phyloP scores from a whole-genome alignment of 1,140 invertebrate genomes.

The Diprion similis region DNA sequence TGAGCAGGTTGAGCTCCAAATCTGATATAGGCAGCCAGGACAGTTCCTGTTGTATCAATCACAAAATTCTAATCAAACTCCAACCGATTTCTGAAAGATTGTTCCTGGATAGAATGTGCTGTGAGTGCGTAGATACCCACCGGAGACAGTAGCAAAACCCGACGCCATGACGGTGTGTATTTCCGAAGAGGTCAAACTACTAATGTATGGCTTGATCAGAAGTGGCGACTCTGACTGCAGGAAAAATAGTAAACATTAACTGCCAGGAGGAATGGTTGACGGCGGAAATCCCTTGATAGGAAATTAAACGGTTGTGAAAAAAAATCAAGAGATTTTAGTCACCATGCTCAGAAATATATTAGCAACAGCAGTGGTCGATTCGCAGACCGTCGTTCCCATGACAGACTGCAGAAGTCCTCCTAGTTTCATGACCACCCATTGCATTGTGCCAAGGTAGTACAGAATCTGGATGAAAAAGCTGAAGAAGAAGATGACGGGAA shows the following conservation, averaged over 20 bases:
- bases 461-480: constrained; percentile 87
- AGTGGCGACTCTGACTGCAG: constrained; percentile 87
- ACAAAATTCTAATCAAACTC: neutral
- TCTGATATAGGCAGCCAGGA: constrained; percentile 89
- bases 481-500: constrained; percentile 91
- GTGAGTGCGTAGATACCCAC: constrained; percentile 52
- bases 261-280: constrained; percentile 5
- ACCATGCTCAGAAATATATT: constrained; percentile 93
- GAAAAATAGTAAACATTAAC: constrained; percentile 18
- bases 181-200: constrained; percentile 87
- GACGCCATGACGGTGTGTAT: constrained; percentile 92
- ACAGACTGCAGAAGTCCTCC: constrained; percentile 77
- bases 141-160: constrained; percentile 95
- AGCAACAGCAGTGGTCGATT: constrained; percentile 89
- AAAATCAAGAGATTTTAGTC: constrained; percentile 39
- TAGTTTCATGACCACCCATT: constrained; percentile 84
- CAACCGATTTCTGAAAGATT: neutral
- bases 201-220: constrained; percentile 86
- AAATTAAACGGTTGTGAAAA: neutral
- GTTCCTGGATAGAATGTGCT: neutral
- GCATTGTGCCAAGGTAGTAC: constrained; percentile 88
- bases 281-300: constrained; percentile 1
- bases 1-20: constrained; percentile 87
- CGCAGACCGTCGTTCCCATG: constrained; percentile 88
- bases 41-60: constrained; percentile 69